Base-by-base conservation (phyloP, 2,113 vertebrate genomes). In the Pleuronectes platessa region DNA sequence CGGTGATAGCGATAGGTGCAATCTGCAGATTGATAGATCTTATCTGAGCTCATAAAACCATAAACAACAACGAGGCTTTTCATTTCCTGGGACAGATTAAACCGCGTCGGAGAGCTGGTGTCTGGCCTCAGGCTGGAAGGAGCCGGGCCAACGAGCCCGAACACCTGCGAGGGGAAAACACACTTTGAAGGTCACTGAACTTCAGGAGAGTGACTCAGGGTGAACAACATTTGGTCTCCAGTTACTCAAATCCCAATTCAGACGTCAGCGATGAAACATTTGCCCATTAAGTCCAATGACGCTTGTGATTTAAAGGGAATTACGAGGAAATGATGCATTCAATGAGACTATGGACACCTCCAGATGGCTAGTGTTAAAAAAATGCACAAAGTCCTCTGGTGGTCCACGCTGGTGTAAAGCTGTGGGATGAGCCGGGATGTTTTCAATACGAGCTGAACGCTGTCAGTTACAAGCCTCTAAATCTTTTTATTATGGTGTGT, bases 261-360 rank as follows among this genome's bases (percentile, higher is more conserved):
- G 68, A 87, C 79, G 89, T 91, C 92, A 84, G 60, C 74, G 70
- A 81, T 92, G 88, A 92, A 93, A 90, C 92, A 93, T 92, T 92
- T 92, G 88, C 81, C 90, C 91, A 93, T 94, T 94, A 95, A 94
- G 82, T 80, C 90, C 93, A 94, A 93, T 90, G 92, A 91, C 61
- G 93, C 94, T 85, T 93, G 92, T 93, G 91, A 94, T 94, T 92
- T 92, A 91, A 92, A 92, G 77, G 89, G 89, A 93, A 93, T 93
- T 92, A 92, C 75, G 79, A 89, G 78, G 92, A 94, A 95, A 93
- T 91, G 93, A 91, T 92, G 94, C 92, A 82, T 91, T 88, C 88
- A 93, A 83, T 68, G 78, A 78, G 78, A 85, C 82, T 73, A 75
- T 77, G 85, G 89, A 79, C 78, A 81, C 84, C 76, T 92, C 92